Conservation (phyloP, 2,888 invertebrate genomes). For the Crossocerus cetratus region DNA sequence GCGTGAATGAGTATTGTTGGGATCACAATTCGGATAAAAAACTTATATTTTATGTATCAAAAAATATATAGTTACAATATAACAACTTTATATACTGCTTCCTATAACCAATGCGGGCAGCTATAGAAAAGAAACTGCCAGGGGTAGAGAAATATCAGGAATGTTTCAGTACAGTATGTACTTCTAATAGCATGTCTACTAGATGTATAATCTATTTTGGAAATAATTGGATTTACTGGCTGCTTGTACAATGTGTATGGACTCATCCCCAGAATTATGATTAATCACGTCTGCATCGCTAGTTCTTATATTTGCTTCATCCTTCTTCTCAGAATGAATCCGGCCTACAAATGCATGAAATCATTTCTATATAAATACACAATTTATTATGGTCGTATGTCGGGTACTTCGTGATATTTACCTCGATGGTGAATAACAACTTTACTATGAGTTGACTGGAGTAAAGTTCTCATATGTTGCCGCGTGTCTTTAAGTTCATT, state of each 20-base stretch:
- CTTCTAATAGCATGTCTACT: background rate
- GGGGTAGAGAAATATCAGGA: too few species aligned
- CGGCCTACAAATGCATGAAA: constrained; percentile 18
- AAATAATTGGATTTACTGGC: constrained; percentile 55
- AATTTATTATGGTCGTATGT: background rate
- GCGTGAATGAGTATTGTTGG: too few species aligned
- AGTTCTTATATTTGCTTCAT: background rate
- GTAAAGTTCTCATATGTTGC: constrained; percentile 50
- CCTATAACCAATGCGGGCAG: too few species aligned
- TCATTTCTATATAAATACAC: background rate
- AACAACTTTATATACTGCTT: too few species aligned
- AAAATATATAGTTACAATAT: too few species aligned
- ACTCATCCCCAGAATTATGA: constrained; percentile 50
- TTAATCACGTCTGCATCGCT: constrained; percentile 36
- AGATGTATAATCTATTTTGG: constrained; percentile 4
- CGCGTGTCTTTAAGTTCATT: constrained; percentile 29
- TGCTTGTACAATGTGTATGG: constrained; percentile 53
- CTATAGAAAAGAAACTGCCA: too few species aligned
- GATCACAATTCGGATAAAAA: too few species aligned
- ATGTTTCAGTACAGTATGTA: too few species aligned
- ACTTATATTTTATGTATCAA: too few species aligned
- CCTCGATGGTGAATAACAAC: constrained; percentile 66
- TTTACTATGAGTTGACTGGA: constrained; percentile 59
- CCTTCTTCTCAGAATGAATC: constrained; percentile 25
- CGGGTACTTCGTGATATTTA: constrained; percentile 16